These are phyloP conservation scores for Macroramphosus scolopax DNA, from an alignment of 2,797 vertebrate genomes.

Conservation along the genomic window DNA sequence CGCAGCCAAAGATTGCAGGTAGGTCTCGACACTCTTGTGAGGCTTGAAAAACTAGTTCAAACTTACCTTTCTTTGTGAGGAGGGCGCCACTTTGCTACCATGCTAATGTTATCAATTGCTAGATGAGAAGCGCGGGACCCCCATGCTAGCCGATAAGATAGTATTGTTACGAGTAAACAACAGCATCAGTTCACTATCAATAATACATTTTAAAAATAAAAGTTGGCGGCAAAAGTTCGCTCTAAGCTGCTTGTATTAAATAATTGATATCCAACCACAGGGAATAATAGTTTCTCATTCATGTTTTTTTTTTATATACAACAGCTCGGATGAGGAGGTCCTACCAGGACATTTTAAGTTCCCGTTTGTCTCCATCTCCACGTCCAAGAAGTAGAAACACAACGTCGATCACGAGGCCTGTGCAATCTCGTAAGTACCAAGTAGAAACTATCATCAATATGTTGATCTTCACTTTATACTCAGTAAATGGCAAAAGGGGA, in stretches of 20 bases:
- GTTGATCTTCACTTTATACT: no score
- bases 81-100: slow-evolving; percentile 27
- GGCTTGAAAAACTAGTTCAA: background rate
- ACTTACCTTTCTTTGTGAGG: background rate
- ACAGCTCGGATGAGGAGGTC: slow-evolving; percentile 73
- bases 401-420: slow-evolving; percentile 10
- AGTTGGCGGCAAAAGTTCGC: no score
- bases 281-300: no score
- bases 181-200: no score
- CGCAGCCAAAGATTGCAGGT: slow-evolving; percentile 78
- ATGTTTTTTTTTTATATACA: background rate
- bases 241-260: no score
- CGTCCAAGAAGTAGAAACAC: slow-evolving; percentile 30
- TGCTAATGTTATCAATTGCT: slow-evolving; percentile 24
- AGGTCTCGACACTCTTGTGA: slow-evolving; percentile 12
- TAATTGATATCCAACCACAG: no score
- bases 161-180: no score
- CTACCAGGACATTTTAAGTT: slow-evolving; percentile 71
- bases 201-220: no score
- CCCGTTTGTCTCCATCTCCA: slow-evolving; percentile 47
- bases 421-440: slow-evolving; percentile 45
- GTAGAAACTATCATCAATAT: no score
- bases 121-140: no score
- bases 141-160: no score
- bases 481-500: no score